Base-by-base conservation (phyloP, 2,797 vertebrate genomes). In the Cossypha heuglini region DNA sequence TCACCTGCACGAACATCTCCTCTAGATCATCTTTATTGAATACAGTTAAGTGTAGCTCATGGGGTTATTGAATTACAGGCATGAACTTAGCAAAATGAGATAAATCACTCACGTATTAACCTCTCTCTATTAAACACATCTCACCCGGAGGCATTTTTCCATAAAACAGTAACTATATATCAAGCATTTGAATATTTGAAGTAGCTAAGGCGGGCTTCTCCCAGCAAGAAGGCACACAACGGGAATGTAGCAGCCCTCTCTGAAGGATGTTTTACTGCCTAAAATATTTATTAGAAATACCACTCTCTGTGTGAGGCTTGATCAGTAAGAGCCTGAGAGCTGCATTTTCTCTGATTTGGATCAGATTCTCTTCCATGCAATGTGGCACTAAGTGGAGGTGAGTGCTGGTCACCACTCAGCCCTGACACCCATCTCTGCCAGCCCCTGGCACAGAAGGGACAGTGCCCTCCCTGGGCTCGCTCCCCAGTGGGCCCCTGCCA, bases 21-120 rank as follows among this genome's bases (percentile, higher is more conserved):
- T 78, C 93, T 97, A 96, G 82, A 96, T 97, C 95, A 96, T 96
- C 92, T 93, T 96, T 93, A 97, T 72, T 95, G 94, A 94, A 94
- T 88, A 76, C 85, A 93, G 91, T 96, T 88, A 93, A 97, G 88
- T 55, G 86, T 87, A 92, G 87, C 95, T 96, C 89, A 79, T 77
- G 92, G 92, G 87, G 69, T 94, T 96, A 95, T 89, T 91, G 92
- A 93, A 95, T 95, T 94, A 89, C 88, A 91, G 83, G 82, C 94
- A 93, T 62, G 71, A 96, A 92, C 85, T 89, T 94, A 90, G 35
- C 72, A 95, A 93, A 95, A 96, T 88, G 92, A 96, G 89, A 97
- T 97, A 96, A 97, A 97, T 97, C 90, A 90, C 85, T 82, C 87
- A 54, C 78, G 24, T 85, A 93, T 96, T 96, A 96, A 88, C 90